phyloP scores from a whole-genome alignment of 2,797 vertebrate genomes.

The Apogon hyalosoma region DNA sequence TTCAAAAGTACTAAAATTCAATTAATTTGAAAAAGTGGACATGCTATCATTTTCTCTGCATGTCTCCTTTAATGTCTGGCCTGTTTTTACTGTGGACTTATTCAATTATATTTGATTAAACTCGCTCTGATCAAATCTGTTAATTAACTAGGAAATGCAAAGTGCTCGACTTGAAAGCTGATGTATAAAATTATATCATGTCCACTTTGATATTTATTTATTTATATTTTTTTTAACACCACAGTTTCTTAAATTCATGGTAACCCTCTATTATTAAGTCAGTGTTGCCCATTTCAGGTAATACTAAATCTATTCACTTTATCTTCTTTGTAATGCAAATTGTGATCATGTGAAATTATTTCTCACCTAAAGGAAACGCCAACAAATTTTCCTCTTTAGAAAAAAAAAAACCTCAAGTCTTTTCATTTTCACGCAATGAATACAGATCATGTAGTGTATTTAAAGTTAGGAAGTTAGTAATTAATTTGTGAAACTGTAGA shows the following conservation, averaged over 20 bases:
- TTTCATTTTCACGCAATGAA: constrained; percentile 33
- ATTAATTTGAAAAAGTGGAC: constrained; percentile 89
- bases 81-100: constrained; percentile 88
- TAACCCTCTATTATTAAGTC: constrained; percentile 57
- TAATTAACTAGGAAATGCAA: constrained; percentile 88
- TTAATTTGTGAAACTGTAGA: constrained; percentile 36
- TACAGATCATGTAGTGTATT: constrained; percentile 45
- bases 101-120: constrained; percentile 91
- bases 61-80: constrained; percentile 84
- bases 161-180: constrained; percentile 84
- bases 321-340: constrained; percentile 69
- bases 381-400: constrained; percentile 39
- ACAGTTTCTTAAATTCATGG: constrained; percentile 58
- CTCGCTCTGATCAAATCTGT: constrained; percentile 89
- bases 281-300: constrained; percentile 60
- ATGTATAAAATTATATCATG: constrained; percentile 85
- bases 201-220: constrained; percentile 84
- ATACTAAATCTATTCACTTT: constrained; percentile 62
- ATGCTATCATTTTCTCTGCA: constrained; percentile 85
- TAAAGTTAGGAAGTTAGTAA: constrained; percentile 48
- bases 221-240: constrained; percentile 64
- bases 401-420: constrained; percentile 33
- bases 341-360: constrained; percentile 63
- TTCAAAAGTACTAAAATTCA: constrained; percentile 90
- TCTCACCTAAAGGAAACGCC: constrained; percentile 55